Base-by-base conservation (phyloP, 2,888 invertebrate species). In the Fragum sueziense region DNA sequence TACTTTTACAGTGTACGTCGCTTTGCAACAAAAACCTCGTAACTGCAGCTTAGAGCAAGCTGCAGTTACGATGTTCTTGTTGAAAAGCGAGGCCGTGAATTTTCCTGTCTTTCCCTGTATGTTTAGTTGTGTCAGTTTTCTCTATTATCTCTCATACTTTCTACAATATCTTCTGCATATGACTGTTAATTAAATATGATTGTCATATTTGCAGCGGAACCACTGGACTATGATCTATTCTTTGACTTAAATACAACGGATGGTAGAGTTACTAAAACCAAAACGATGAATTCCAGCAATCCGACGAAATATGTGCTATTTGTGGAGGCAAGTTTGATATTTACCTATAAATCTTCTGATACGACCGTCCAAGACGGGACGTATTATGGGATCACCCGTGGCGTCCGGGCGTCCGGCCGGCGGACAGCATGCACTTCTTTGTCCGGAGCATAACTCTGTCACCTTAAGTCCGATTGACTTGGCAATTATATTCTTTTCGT, bases 231-330 rank as follows among this genome's bases (percentile, higher is more conserved):
- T n/a, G 59, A 79, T 25, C 62, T 70, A 20, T 84, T 79, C 61
- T 84, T 84, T 33, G 37, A 65, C 20, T n/a, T 84, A 6, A 61
- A 81, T 59, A 22, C 41, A 4, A 34, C 65, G 1, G 72, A 74
- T 6, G 84, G 84, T 3, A 68, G 59, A 7, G 79, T 84, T 34
- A 70, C 80, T 62, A 84, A 84, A 67, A 84, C 79, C 1, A 76
- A 59, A 41, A 25, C 20, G 14, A 84, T 84, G 79, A 81, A 84
- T 47, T 71, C 72, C 2, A 79, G 74, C 37, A 74, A 79, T 59
- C 80, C 79, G 14, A 76, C 65, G 22, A 79, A 80, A 76, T 84
- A 81, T 22, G 80, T 84, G 17, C 57, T 84, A 29, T 79, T 84
- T 47, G 74, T 84, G 11, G 74, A 81, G 76, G 84, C 76, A 33